Evolutionary conservation across 2,797 vertebrate species (phyloP).

Genomic region (Catostomus latipinnis): DNA sequence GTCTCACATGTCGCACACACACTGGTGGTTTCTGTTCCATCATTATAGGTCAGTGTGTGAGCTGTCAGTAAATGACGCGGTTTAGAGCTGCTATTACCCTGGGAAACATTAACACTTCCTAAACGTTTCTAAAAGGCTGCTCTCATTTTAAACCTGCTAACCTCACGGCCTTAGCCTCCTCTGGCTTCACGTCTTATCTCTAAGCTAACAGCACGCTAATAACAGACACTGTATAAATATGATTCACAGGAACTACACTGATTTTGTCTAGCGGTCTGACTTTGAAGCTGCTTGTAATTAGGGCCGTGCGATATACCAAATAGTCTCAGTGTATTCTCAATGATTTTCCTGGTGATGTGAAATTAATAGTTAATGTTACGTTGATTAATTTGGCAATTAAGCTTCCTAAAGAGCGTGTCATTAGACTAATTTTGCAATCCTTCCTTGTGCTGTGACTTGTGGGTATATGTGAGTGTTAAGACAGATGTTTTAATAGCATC

Average conservation of each 20-base stretch:
- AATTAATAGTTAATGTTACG: background rate
- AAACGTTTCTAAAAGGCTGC: slow-evolving; percentile 9
- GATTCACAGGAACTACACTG: background rate
- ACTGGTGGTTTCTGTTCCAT: no score
- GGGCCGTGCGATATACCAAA: background rate
- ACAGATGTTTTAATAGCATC: background rate
- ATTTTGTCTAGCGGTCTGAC: slow-evolving; percentile 7
- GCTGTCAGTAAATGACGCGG: background rate
- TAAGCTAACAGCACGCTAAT: background rate
- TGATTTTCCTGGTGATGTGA: background rate
- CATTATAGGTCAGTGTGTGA: background rate
- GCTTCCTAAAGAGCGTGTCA: background rate
- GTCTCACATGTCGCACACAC: no score
- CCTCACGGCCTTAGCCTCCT: background rate
- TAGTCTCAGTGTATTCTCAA: background rate
- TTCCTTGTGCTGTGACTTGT: no score
- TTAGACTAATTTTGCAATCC: no score
- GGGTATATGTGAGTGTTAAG: no score
- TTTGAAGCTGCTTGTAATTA: background rate
- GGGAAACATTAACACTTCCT: background rate
- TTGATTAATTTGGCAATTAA: background rate
- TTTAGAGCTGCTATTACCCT: background rate
- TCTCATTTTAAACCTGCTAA: slow-evolving; percentile 13
- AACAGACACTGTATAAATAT: slow-evolving; percentile 1
- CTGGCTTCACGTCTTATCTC: background rate